Base-by-base conservation (phyloP, 1,140 invertebrate species). In the Cydia strobilella region DNA sequence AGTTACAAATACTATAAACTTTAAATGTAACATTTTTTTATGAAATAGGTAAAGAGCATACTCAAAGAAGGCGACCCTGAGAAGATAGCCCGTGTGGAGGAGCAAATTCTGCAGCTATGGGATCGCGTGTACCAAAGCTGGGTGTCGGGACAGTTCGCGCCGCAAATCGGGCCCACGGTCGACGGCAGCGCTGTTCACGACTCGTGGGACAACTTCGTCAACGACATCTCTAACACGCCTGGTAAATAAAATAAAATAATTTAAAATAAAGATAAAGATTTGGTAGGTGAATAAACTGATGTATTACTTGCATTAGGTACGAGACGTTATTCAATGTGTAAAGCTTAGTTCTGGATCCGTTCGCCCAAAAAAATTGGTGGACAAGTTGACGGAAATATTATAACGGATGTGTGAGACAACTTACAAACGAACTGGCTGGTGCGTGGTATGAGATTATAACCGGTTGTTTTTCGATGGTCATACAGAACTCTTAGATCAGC, bases 61-160 rank as follows among this genome's bases (percentile, higher is more conserved):
- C 94, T 98, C 18, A 96, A 96, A 88, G 96, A 97, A 82, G 95
- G 97, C 12, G 96, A 98, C 87, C 94, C 96, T 2, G 94, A 95
- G 31, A 97, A 98, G 88, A 96, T 97, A 20, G 96, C 95, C 59
- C 95, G 96, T 78, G 93, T 99, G 20, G 98, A 99, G 87, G 95
- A 96, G 79, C 98, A 99, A 93, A 96, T 99, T 2, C 93, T 99
- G 35, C 97, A 99, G 91, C 93, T 99, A 13, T 98, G 97, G 97
- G 98, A 99, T 86, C 94, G 97, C 79, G 94, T 99, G 1, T 99
- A 99, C 89, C 97, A 98, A 86, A 96, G 97, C 69, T 99, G 97
- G 97, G 96, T 98, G 88, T 95, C 96, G 3, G 87, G 90, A 0
- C 88, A 89, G 35, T 90, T 90, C 59, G 82, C 84, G 1, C 82